These are phyloP conservation scores for Sialis lutaria DNA, from an alignment of 2,888 invertebrate genomes.

Conservation along the genomic window DNA sequence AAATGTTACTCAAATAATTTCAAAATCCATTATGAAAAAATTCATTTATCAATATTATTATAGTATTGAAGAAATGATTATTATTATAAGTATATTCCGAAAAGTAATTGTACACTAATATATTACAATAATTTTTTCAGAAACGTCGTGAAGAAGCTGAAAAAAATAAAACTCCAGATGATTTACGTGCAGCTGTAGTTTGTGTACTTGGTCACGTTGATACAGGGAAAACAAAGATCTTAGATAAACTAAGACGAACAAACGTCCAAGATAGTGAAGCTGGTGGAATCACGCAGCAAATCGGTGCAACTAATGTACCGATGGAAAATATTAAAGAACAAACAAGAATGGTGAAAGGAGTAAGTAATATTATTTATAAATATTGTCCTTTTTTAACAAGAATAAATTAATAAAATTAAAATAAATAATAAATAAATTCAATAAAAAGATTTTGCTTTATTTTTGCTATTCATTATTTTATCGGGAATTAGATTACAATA, in stretches of 20 bases:
- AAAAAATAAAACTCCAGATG: slow-evolving; percentile 43
- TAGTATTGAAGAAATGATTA: too few species aligned
- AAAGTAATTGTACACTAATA: too few species aligned
- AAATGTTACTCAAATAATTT: too few species aligned
- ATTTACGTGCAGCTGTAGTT: slow-evolving; percentile 86
- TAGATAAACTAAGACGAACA: slow-evolving; percentile 83
- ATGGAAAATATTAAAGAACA: slow-evolving; percentile 90
- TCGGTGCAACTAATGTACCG: slow-evolving; percentile 98
- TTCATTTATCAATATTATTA: not conserved
- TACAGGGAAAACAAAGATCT: slow-evolving; percentile 97
- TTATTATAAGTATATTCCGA: too few species aligned
- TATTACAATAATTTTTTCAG: slow-evolving; percentile 18
- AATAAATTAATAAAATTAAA: too few species aligned
- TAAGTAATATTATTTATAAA: slow-evolving; percentile 25
- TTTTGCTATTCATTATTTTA: too few species aligned
- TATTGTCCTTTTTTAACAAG: too few species aligned
- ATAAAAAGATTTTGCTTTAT: not conserved
- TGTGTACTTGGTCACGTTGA: slow-evolving; percentile 99
- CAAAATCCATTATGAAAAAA: too few species aligned
- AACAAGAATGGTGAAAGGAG: slow-evolving; percentile 82
- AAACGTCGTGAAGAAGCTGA: slow-evolving; percentile 53
- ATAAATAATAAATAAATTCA: not conserved
- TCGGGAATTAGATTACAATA: too few species aligned
- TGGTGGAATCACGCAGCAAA: slow-evolving; percentile 99
- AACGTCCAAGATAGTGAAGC: slow-evolving; percentile 93